These are phyloP conservation scores for Heteronetta atricapilla DNA, from an alignment of 2,113 vertebrate genomes.

Conservation along the genomic window DNA sequence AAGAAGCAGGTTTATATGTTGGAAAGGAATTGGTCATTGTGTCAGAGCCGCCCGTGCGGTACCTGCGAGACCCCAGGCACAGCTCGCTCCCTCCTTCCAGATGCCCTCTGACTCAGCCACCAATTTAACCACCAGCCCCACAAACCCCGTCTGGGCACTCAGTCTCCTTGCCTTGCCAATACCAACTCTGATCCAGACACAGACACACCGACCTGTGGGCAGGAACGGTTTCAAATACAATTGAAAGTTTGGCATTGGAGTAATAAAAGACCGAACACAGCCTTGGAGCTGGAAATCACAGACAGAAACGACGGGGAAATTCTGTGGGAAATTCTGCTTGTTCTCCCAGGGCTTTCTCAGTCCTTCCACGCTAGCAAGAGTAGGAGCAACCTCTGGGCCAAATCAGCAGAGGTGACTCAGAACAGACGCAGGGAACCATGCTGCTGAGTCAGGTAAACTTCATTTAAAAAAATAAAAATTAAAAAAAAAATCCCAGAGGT, in stretches of 20 bases:
- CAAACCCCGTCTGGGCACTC: not conserved
- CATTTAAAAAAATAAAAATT: not conserved
- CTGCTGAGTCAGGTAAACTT: not conserved
- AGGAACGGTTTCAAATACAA: not conserved
- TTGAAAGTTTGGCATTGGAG: not conserved
- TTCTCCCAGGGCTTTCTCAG: not conserved
- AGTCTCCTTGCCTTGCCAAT: not conserved
- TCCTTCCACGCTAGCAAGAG: not conserved
- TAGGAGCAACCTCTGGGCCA: not conserved
- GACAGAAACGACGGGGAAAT: not conserved
- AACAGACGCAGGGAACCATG: not conserved
- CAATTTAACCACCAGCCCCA: not conserved
- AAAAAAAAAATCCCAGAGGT: not conserved
- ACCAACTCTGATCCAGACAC: not conserved
- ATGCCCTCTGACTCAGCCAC: not conserved
- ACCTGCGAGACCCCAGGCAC: not conserved
- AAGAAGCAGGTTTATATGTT: not conserved
- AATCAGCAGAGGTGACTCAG: slow-evolving; percentile 31
- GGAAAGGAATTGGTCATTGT: not conserved
- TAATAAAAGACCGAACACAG: not conserved
- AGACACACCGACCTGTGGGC: fast-evolving
- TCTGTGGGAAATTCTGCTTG: not conserved
- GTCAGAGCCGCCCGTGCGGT: not conserved
- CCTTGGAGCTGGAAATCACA: not conserved
- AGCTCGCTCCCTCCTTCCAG: not conserved